Evolutionary conservation across 2,797 vertebrate species (phyloP).

Genomic region (Rhinichthys osculus): DNA sequence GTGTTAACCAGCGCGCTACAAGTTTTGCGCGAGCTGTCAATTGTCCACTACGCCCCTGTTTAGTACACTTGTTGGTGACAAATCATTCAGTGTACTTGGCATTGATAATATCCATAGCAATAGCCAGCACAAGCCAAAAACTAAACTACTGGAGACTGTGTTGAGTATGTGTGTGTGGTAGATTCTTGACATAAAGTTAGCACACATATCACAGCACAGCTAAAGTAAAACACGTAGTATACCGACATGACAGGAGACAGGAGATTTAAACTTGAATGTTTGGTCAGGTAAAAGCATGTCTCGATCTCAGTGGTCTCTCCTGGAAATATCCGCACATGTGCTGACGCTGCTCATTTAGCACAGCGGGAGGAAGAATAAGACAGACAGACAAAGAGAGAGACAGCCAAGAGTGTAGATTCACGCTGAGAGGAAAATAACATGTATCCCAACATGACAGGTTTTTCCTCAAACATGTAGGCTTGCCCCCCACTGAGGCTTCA

Average conservation of each 20-base stretch:
- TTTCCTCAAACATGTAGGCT: constrained; percentile 25
- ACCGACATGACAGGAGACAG: neutral
- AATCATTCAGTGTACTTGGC: neutral
- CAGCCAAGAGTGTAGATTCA: constrained; percentile 12
- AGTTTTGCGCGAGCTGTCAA: too few relatives aligned
- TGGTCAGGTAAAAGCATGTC: constrained; percentile 1
- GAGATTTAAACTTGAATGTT: neutral
- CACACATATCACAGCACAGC: neutral
- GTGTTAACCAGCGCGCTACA: too few relatives aligned
- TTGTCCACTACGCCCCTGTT: neutral
- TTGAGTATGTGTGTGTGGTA: neutral
- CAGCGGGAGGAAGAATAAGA: neutral
- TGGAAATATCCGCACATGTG: constrained; percentile 18
- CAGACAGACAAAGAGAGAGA: constrained; percentile 15
- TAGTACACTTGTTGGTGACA: neutral
- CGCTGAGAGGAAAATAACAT: constrained; percentile 34
- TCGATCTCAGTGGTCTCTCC: neutral
- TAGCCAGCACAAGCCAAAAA: neutral
- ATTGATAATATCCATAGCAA: too few relatives aligned
- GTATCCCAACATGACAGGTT: constrained; percentile 29
- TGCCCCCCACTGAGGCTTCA: constrained; percentile 9
- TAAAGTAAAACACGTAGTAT: neutral
- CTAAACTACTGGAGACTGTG: too few relatives aligned
- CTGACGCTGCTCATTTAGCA: constrained; percentile 24
- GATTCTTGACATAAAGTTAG: neutral